Evolutionary conservation across 2,113 vertebrate species (phyloP).

Genomic region (Tupaia chinensis): DNA sequence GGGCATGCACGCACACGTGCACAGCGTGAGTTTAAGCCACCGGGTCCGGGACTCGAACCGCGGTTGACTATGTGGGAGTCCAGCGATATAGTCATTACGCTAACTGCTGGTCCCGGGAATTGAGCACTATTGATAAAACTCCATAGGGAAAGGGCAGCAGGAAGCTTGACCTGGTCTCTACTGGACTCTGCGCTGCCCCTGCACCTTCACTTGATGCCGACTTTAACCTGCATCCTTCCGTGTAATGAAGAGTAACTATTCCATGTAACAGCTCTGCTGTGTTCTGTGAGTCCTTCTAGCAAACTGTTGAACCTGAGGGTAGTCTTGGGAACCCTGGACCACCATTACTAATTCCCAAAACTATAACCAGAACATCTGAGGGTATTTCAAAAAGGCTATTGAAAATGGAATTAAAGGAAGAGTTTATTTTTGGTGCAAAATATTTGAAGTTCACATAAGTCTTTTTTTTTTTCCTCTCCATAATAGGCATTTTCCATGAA

Average conservation of each 20-base stretch:
- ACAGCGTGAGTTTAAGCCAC: no score
- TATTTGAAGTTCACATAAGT: no score
- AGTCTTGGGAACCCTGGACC: background rate
- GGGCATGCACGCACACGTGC: no score
- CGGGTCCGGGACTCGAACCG: no score
- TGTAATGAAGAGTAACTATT: background rate
- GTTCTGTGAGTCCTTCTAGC: background rate
- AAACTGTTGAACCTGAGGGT: background rate
- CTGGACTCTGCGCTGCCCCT: background rate
- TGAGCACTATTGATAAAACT: background rate
- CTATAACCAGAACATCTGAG: background rate
- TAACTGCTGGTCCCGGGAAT: no score
- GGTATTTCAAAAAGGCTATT: no score
- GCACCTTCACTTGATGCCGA: background rate
- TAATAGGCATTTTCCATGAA: no score
- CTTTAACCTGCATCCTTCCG: constrained; percentile 10
- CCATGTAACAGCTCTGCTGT: background rate
- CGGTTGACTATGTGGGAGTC: no score
- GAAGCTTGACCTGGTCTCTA: background rate
- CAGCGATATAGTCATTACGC: no score
- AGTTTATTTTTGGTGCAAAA: no score
- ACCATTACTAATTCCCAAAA: constrained; percentile 23
- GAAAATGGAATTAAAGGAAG: no score
- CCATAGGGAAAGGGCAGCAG: background rate
- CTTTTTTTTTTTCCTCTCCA: no score